Evolutionary conservation across 2,113 vertebrate species (phyloP).

Genomic region (Garra rufa): DNA sequence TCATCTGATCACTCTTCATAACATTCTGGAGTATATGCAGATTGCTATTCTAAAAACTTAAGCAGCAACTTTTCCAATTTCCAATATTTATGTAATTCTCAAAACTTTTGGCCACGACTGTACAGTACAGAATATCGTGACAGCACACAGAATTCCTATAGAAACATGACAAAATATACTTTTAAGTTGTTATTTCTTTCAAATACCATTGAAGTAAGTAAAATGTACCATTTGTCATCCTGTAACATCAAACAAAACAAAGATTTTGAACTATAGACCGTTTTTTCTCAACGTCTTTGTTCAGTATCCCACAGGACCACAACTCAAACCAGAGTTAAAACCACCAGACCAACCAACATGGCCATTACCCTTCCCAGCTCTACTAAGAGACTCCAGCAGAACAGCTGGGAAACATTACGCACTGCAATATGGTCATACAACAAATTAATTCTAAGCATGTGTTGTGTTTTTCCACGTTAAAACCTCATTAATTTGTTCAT

Average conservation of each 20-base stretch:
- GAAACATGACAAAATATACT: background rate
- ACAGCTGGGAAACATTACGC: conserved; percentile 60
- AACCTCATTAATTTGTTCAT: conserved; percentile 41
- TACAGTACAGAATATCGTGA: background rate
- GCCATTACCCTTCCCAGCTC: conserved; percentile 26
- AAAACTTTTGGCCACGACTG: too few species aligned
- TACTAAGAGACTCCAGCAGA: conserved; percentile 16
- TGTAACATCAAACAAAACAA: conserved; percentile 35
- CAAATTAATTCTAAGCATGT: conserved; percentile 20
- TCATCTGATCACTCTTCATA: too few species aligned
- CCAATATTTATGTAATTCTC: too few species aligned
- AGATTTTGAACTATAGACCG: conserved; percentile 33
- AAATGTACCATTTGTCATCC: conserved; percentile 29
- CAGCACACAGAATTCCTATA: background rate
- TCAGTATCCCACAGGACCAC: conserved; percentile 48
- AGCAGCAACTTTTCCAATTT: too few species aligned
- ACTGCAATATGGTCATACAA: conserved; percentile 35
- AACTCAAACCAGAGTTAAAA: conserved; percentile 37
- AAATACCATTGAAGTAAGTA: conserved; percentile 10
- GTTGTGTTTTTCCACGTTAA: conserved; percentile 34
- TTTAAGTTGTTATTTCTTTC: background rate
- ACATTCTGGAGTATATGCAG: too few species aligned
- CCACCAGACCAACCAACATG: conserved; percentile 39
- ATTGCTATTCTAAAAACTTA: too few species aligned
- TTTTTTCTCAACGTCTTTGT: conserved; percentile 39